phyloP scores from a whole-genome alignment of 2,797 vertebrate genomes.

The Crotalus adamanteus region DNA sequence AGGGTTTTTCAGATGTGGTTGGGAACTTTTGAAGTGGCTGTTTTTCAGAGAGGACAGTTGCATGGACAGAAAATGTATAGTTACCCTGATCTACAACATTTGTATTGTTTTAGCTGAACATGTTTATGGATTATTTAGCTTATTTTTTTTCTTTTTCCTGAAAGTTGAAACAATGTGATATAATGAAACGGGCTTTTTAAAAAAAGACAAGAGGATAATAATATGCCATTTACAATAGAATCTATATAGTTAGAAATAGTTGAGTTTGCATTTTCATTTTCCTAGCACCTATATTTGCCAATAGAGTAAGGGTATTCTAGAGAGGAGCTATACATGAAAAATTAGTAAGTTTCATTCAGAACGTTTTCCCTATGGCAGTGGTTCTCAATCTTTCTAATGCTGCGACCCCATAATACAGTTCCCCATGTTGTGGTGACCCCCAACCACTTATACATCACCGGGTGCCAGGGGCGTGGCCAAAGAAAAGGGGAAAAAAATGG shows the following conservation, averaged over 20 bases:
- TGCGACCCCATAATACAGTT: no score
- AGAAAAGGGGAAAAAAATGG: no score
- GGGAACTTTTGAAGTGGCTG: slow-evolving; percentile 54
- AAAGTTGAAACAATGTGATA: background rate
- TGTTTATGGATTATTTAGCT: slow-evolving; percentile 18
- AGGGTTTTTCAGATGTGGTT: slow-evolving; percentile 56
- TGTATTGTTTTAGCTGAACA: slow-evolving; percentile 14
- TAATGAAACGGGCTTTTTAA: background rate
- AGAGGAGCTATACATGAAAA: background rate
- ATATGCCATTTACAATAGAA: background rate
- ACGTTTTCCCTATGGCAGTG: background rate
- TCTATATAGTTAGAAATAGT: background rate
- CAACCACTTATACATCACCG: no score
- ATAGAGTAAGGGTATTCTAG: background rate
- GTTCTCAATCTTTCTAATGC: no score
- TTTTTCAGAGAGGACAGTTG: slow-evolving; percentile 46
- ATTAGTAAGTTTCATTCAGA: background rate
- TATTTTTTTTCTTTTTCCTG: background rate
- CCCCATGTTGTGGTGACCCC: no score
- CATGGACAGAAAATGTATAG: slow-evolving; percentile 53
- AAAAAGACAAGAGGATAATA: background rate
- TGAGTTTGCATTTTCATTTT: background rate
- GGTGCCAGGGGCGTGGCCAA: no score
- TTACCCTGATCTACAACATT: slow-evolving; percentile 42
- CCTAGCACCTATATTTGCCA: background rate